Percentiles rank a stretch among this genome's conserved stretches.
These are phyloP conservation scores for Casuarius casuarius DNA, from an alignment of 2,113 vertebrate genomes.

Conservation along the genomic window DNA sequence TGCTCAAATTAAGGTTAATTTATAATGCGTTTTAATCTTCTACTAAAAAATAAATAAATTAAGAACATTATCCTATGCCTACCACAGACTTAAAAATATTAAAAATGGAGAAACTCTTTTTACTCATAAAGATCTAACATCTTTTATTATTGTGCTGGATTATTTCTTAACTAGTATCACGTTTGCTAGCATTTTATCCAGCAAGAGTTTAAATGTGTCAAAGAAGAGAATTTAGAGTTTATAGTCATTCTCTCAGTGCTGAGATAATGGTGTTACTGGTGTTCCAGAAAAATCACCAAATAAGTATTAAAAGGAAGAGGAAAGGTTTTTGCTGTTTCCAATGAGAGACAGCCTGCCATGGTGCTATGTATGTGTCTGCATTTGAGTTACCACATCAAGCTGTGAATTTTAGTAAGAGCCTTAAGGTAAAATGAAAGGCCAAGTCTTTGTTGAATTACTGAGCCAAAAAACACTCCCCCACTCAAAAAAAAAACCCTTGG, in stretches of 20 bases:
- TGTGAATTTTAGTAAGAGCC: not conserved
- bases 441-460: not conserved
- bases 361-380: not conserved
- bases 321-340: not conserved
- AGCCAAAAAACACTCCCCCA: not conserved
- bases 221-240: conserved; percentile 41
- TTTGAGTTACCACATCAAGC: not conserved
- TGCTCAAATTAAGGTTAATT: conserved; percentile 54
- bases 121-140: not conserved
- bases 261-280: conserved; percentile 46
- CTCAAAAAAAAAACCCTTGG: not conserved
- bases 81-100: conserved; percentile 51
- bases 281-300: conserved; percentile 3
- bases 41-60: conserved; percentile 47
- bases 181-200: conserved; percentile 45
- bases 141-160: conserved; percentile 33
- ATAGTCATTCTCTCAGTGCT: not conserved
- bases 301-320: conserved; percentile 15
- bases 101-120: not conserved
- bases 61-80: conserved; percentile 57
- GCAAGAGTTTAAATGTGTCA: conserved; percentile 47
- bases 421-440: not conserved
- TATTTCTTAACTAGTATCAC: conserved; percentile 50
- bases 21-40: conserved; percentile 60
- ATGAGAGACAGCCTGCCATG: not conserved